Evolutionary conservation across 2,888 invertebrate genomes (phyloP).

Genomic region (Drosophila paranaensis): DNA sequence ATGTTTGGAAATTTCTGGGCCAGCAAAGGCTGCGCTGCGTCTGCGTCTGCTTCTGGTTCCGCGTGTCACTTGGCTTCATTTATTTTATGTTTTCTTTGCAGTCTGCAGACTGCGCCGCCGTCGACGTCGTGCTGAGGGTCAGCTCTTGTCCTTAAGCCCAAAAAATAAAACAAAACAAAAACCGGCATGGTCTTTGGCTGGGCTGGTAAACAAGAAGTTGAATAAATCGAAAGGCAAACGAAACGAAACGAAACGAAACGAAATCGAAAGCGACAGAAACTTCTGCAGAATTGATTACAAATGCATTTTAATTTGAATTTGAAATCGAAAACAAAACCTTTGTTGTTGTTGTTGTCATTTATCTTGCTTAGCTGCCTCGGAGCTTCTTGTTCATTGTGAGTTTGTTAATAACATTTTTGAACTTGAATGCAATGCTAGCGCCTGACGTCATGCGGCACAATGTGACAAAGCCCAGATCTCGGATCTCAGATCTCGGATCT

Average conservation of each 20-base stretch:
- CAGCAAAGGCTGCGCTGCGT: neutral
- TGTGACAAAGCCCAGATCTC: too few relatives aligned
- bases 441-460: constrained; percentile 28
- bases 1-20: constrained; percentile 48
- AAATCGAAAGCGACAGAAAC: constrained; percentile 37
- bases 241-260: constrained; percentile 18
- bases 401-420: constrained; percentile 49
- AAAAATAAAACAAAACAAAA: constrained; percentile 29
- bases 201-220: constrained; percentile 36
- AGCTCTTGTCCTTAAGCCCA: constrained; percentile 72
- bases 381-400: constrained; percentile 22
- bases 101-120: constrained; percentile 26
- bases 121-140: constrained; percentile 52
- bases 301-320: constrained; percentile 60
- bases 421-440: constrained; percentile 43
- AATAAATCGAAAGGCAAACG: constrained; percentile 48
- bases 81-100: constrained; percentile 3
- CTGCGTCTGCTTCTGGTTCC: constrained; percentile 38
- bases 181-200: constrained; percentile 47
- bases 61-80: constrained; percentile 4
- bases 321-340: constrained; percentile 14
- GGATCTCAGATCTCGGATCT: neutral
- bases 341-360: neutral
- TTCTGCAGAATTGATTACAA: constrained; percentile 57
- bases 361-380: constrained; percentile 9